Evolutionary conservation across 2,113 vertebrate species (phyloP).

Genomic region (Pomatostomus ruficeps): DNA sequence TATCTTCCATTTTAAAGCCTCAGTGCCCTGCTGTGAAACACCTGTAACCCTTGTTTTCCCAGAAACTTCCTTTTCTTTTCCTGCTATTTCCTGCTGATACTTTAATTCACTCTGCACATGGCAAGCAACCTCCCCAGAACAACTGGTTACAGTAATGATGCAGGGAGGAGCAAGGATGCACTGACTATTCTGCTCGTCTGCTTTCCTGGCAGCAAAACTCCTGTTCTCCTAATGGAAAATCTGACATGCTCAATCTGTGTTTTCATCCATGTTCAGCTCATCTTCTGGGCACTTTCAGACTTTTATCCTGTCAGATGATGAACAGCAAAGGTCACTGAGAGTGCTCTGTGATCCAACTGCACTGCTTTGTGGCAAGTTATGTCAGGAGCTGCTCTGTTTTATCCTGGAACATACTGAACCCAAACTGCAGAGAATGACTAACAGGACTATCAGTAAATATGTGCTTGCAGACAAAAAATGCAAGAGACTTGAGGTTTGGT

Average conservation of each 20-base stretch:
- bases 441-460: neutral
- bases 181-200: constrained; percentile 48
- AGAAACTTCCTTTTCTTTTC: neutral
- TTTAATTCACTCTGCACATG: neutral
- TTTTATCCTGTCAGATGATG: constrained; percentile 67
- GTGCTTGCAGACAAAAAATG: neutral
- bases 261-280: constrained; percentile 68
- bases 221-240: constrained; percentile 74
- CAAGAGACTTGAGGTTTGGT: neutral
- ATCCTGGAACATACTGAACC: constrained; percentile 51
- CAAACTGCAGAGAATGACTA: constrained; percentile 22
- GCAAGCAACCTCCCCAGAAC: neutral
- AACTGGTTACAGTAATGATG: neutral
- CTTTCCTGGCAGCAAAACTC: constrained; percentile 62
- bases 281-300: constrained; percentile 68
- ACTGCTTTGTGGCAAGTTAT: constrained; percentile 27
- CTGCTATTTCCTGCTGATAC: neutral
- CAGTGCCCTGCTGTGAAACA: neutral
- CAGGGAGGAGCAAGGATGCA: constrained; percentile 16
- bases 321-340: constrained; percentile 66
- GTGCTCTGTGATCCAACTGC: constrained; percentile 41
- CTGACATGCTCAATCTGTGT: constrained; percentile 67
- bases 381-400: constrained; percentile 23
- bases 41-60: neutral
- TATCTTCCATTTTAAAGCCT: neutral